A percentile compares a stretch with the other conserved stretches of the same genome.
Conservation (phyloP, 2,888 invertebrate genomes). For the Orthonychiurus folsomi region DNA sequence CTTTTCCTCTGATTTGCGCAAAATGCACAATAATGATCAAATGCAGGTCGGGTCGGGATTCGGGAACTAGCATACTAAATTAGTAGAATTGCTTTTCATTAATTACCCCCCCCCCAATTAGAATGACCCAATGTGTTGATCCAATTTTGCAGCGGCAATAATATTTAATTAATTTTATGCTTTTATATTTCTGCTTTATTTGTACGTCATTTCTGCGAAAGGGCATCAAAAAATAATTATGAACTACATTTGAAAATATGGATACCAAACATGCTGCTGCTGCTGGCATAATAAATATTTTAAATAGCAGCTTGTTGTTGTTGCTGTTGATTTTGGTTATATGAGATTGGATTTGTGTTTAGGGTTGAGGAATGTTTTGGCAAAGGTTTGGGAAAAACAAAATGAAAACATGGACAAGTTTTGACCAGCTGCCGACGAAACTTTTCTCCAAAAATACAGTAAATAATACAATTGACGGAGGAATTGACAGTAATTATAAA, state of each 20-base stretch:
- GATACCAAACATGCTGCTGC: background rate
- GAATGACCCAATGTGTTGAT: no score
- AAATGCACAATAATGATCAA: no score
- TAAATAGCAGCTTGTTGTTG: background rate
- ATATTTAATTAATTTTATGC: no score
- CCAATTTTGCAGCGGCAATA: no score
- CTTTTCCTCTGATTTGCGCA: no score
- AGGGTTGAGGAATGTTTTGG: background rate
- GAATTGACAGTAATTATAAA: conserved; percentile 4
- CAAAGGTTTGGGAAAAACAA: background rate
- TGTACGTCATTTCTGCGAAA: no score
- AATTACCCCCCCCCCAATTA: no score
- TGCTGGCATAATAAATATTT: background rate
- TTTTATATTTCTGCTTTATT: no score
- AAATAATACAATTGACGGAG: conserved; percentile 11
- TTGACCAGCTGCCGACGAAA: conserved; percentile 10
- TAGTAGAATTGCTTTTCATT: no score
- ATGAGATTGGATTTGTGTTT: background rate
- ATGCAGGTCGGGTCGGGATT: no score
- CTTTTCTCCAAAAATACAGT: conserved; percentile 6
- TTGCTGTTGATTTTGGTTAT: background rate
- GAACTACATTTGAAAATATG: background rate
- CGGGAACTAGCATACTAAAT: no score
- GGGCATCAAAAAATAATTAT: no score
- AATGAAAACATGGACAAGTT: background rate